Conservation (phyloP, 2,113 vertebrate genomes). For the Tursiops truncatus region DNA sequence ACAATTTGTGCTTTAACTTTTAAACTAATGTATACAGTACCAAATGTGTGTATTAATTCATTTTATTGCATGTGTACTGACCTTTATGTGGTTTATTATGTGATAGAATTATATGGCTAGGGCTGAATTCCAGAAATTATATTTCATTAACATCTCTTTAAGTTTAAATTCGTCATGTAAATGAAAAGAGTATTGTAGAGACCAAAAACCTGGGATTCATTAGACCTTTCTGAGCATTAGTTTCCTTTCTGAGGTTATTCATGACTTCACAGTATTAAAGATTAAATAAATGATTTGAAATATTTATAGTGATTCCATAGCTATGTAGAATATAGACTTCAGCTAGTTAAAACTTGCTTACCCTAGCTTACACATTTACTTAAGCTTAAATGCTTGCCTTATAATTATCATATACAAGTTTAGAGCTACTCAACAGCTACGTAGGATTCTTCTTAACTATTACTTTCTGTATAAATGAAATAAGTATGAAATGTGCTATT, state of each 20-base stretch:
- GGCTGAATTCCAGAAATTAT: neutral
- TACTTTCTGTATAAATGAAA: conserved; percentile 34
- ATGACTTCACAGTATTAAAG: neutral
- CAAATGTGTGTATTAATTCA: neutral
- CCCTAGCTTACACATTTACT: neutral
- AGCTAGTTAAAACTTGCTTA: neutral
- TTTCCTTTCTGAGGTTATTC: neutral
- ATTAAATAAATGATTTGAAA: conserved; percentile 21
- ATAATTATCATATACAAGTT: neutral
- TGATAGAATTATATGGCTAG: neutral
- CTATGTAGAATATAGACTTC: neutral
- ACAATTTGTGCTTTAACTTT: neutral
- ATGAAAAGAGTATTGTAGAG: neutral
- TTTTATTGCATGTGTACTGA: neutral
- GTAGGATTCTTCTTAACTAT: neutral
- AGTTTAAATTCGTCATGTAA: neutral
- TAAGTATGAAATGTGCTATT: neutral
- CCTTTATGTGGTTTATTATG: neutral
- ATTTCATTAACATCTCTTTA: neutral
- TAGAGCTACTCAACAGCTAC: neutral
- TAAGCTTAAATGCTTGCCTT: neutral
- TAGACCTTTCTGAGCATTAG: neutral
- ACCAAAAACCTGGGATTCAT: neutral
- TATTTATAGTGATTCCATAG: conserved; percentile 14
- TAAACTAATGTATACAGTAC: neutral